These are phyloP conservation scores for Lycocorax pyrrhopterus DNA, from an alignment of 2,113 vertebrate genomes.

Conservation along the genomic window DNA sequence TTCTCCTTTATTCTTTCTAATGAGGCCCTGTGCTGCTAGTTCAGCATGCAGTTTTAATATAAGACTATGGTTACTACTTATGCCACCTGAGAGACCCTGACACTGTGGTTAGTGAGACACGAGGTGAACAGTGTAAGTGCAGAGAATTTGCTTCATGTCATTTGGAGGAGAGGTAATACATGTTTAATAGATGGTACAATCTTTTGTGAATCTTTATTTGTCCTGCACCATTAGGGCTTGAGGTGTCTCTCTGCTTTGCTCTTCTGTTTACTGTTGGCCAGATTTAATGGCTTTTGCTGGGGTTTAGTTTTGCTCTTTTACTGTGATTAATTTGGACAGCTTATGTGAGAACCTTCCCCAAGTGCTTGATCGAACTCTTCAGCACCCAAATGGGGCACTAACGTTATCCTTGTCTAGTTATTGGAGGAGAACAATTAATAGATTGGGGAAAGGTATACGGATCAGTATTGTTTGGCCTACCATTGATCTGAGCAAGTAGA, in stretches of 20 bases:
- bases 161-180: neutral
- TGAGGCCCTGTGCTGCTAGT: neutral
- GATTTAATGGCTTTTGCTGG: neutral
- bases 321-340: neutral
- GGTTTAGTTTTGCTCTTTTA: neutral
- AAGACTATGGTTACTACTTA: neutral
- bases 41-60: neutral
- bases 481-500: neutral
- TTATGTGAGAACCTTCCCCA: neutral
- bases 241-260: neutral
- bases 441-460: rapidly evolving
- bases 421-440: neutral
- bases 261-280: neutral
- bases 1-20: neutral
- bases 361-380: neutral
- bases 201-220: neutral
- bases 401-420: neutral
- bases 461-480: neutral
- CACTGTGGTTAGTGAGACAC: neutral
- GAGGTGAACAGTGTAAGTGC: neutral
- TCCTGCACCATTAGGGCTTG: neutral
- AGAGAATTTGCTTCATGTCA: neutral
- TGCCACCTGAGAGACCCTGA: neutral
- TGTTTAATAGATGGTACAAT: neutral
- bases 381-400: neutral